These are phyloP conservation scores for Aporrectodea caliginosa DNA, from an alignment of 1,140 invertebrate species.

Conservation along the genomic window DNA sequence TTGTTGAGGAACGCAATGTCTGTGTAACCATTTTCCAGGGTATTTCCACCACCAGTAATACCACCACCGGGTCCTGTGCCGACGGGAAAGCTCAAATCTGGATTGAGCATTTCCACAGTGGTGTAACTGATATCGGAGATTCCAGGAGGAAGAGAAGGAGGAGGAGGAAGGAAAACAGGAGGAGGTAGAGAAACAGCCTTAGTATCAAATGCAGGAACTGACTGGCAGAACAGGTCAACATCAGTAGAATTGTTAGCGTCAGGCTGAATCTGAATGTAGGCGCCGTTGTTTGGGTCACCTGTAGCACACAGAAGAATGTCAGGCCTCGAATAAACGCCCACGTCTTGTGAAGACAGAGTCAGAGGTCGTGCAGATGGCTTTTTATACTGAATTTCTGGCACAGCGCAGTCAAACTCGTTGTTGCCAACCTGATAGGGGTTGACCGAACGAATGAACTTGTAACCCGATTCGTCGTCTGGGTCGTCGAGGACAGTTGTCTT, in stretches of 20 bases:
- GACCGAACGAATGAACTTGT: not conserved
- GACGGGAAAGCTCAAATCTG: not conserved
- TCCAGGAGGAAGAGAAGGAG: not conserved
- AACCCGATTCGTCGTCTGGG: not conserved
- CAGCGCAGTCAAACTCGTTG: no score
- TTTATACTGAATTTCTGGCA: no score
- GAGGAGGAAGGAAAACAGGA: not conserved
- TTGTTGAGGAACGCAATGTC: not conserved
- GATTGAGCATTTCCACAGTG: not conserved
- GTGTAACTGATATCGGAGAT: not conserved
- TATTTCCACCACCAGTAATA: not conserved
- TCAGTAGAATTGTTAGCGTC: no score
- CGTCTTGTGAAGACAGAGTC: no score
- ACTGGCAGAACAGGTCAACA: no score
- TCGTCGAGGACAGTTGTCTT: not conserved
- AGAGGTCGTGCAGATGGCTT: no score
- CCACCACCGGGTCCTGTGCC: not conserved
- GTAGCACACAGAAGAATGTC: no score
- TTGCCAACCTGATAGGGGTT: not conserved
- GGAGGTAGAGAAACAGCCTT: no score
- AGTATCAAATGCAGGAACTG: no score
- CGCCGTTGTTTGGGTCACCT: no score
- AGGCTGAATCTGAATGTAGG: no score
- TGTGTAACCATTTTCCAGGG: not conserved
- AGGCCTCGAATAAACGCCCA: no score